A percentile compares a stretch with the other conserved stretches of the same genome.
Conservation (phyloP, 2,113 vertebrate species). For the Ctenodactylus gundi region DNA sequence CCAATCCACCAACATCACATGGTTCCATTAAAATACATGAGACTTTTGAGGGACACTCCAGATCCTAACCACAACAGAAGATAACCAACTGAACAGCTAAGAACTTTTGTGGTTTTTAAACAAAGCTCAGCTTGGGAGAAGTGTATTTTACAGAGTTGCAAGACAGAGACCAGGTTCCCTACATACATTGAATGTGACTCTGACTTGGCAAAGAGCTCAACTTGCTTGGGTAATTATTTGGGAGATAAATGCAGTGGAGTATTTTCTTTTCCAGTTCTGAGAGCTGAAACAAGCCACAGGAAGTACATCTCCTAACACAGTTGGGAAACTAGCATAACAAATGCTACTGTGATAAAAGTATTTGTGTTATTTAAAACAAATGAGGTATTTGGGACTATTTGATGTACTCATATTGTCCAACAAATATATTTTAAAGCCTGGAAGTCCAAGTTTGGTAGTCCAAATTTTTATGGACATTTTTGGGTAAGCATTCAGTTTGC, state of each 20-base stretch:
- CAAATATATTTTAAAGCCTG: slow-evolving; percentile 22
- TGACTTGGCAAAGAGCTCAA: slow-evolving; percentile 17
- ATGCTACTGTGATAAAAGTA: slow-evolving; percentile 22
- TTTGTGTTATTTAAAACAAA: slow-evolving; percentile 1
- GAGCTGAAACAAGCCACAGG: not conserved
- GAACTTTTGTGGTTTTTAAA: too few relatives aligned
- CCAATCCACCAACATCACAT: too few relatives aligned
- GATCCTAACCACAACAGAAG: too few relatives aligned
- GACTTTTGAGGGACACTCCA: too few relatives aligned
- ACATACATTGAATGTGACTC: not conserved
- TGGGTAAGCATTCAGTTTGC: not conserved
- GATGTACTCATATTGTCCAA: not conserved
- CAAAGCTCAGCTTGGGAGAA: too few relatives aligned
- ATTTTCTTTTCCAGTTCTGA: not conserved
- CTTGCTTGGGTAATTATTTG: not conserved
- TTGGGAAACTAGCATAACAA: not conserved
- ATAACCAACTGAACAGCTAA: not conserved
- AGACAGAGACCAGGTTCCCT: not conserved
- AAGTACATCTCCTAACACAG: not conserved
- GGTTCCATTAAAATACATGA: too few relatives aligned
- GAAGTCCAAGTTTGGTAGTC: not conserved
- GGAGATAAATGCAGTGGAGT: slow-evolving; percentile 10
- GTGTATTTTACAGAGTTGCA: not conserved
- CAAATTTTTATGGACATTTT: not conserved
- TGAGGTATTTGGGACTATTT: not conserved